Evolutionary conservation across 1,140 invertebrate species (phyloP).

Genomic region (Macrosteles quadrilineatus): DNA sequence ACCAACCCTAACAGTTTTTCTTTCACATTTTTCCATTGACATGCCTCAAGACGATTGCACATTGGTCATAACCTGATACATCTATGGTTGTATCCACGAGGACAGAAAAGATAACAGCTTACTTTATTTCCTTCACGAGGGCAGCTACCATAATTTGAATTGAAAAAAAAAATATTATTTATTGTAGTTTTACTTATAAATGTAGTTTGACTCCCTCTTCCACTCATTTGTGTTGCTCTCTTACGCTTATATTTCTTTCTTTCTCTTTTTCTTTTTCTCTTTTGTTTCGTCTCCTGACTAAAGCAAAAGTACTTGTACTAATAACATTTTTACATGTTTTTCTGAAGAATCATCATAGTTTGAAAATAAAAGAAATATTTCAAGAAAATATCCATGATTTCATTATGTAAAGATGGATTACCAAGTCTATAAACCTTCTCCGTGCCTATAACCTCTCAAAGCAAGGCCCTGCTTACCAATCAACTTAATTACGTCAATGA

Average conservation of each 20-base stretch:
- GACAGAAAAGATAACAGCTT: background rate
- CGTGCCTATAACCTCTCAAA: too few relatives aligned
- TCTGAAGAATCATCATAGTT: too few relatives aligned
- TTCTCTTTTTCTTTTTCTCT: background rate
- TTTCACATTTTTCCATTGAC: background rate
- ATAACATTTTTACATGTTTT: too few relatives aligned
- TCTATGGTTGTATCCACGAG: too few relatives aligned
- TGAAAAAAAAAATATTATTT: background rate
- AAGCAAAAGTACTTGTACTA: too few relatives aligned
- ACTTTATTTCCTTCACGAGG: background rate
- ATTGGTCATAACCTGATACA: conserved; percentile 20
- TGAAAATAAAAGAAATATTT: conserved; percentile 20
- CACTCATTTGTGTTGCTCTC: background rate
- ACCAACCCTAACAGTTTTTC: too few relatives aligned
- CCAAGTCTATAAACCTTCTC: too few relatives aligned
- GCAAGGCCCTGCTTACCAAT: too few relatives aligned
- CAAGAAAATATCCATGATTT: conserved; percentile 19
- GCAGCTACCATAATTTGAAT: background rate
- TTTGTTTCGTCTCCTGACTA: background rate
- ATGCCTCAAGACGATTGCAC: conserved; percentile 11
- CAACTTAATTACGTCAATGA: background rate
- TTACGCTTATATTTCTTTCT: background rate
- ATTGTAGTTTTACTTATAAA: background rate
- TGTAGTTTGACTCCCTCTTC: conserved; percentile 2
- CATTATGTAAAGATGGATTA: background rate